These are phyloP conservation scores for Euspilapteryx auroguttella DNA, from an alignment of 2,888 invertebrate genomes.

Conservation along the genomic window DNA sequence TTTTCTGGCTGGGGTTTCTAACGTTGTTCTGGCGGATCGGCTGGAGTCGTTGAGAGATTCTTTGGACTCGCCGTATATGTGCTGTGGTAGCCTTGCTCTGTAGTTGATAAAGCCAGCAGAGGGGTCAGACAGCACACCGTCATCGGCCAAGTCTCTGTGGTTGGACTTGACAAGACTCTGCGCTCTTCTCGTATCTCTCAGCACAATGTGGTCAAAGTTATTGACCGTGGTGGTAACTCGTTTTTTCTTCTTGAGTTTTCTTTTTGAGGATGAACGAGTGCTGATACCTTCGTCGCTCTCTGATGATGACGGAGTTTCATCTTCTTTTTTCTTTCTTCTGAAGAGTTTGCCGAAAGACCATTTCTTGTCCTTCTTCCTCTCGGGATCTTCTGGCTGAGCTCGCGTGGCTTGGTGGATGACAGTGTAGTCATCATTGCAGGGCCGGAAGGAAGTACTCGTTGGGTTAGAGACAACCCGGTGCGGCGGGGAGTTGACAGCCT, in stretches of 20 bases:
- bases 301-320: conserved; percentile 60
- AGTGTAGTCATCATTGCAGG: conserved; percentile 42
- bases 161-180: conserved; percentile 47
- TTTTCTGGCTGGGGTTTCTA: conserved; percentile 56
- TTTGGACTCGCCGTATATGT: conserved; percentile 31
- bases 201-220: conserved; percentile 69
- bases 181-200: conserved; percentile 51
- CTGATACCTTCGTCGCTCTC: conserved; percentile 49
- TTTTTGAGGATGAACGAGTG: conserved; percentile 37
- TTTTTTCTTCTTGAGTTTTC: conserved; percentile 55
- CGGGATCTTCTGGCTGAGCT: conserved; percentile 29
- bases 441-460: conserved; percentile 24
- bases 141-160: conserved; percentile 36
- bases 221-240: conserved; percentile 39
- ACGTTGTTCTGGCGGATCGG: conserved; percentile 29
- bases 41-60: conserved; percentile 37
- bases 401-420: conserved; percentile 32
- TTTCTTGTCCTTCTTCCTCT: conserved; percentile 67
- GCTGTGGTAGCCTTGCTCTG: conserved; percentile 29
- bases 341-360: conserved; percentile 84
- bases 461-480: conserved; percentile 36
- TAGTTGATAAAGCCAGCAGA: conserved; percentile 52
- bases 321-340: conserved; percentile 72
- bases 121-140: conserved; percentile 62
- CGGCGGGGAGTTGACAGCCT: conserved; percentile 56